phyloP scores from a whole-genome alignment of 2,797 vertebrate species.

The Micromesistius poutassou region DNA sequence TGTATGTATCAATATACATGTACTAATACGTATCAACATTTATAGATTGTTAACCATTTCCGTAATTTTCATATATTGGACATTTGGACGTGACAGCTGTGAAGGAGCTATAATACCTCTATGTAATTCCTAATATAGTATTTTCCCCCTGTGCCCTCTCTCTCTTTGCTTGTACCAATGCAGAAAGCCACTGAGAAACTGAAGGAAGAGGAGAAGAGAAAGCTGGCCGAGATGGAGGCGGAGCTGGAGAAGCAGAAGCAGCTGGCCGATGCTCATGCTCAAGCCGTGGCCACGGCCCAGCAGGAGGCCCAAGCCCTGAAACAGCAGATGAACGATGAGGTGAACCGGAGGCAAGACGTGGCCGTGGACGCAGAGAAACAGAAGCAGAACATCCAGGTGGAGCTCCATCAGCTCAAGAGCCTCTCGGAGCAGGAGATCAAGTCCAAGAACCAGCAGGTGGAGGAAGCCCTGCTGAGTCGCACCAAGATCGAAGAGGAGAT shows the following conservation, averaged over 20 bases:
- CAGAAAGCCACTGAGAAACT: constrained; percentile 91
- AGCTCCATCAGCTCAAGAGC: constrained; percentile 85
- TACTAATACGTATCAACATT: constrained; percentile 18
- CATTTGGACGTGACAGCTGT: neutral
- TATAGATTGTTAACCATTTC: constrained; percentile 12
- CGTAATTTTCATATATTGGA: constrained; percentile 26
- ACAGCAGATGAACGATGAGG: constrained; percentile 88
- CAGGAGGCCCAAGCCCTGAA: constrained; percentile 85
- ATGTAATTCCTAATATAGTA: neutral
- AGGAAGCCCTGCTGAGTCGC: constrained; percentile 82
- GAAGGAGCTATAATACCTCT: neutral
- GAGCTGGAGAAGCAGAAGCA: constrained; percentile 92
- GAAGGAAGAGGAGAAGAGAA: constrained; percentile 88
- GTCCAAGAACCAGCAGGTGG: constrained; percentile 82
- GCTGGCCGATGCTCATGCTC: constrained; percentile 85
- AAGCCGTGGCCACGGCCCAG: constrained; percentile 88
- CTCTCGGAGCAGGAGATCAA: constrained; percentile 88
- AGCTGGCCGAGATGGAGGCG: constrained; percentile 88
- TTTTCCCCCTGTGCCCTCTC: constrained; percentile 6
- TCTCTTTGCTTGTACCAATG: constrained; percentile 60
- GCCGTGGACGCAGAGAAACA: constrained; percentile 88
- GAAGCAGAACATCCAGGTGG: constrained; percentile 90
- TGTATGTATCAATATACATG: no score
- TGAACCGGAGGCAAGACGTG: constrained; percentile 81
- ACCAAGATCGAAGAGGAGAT: constrained; percentile 93